Evolutionary conservation across 2,113 vertebrate species (phyloP), one percentile per base, ranked within the genome.

Genomic region (Ibidorhyncha struthersii): DNA sequence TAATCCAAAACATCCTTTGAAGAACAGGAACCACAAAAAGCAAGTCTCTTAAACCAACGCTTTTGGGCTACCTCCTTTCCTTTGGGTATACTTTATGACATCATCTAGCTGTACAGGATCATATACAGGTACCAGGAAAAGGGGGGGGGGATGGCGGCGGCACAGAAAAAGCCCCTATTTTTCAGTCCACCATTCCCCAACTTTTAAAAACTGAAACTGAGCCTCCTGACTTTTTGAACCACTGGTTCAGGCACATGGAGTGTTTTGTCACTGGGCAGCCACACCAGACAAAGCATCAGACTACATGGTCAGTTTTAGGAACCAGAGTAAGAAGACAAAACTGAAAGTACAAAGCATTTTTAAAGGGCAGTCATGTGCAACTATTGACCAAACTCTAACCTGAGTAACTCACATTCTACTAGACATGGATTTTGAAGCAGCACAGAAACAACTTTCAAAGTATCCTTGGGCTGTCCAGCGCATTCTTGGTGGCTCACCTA

Each of bases 41-140:
- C 36, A 43, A 43, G 14, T 9, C 18, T 9, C 38, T 62, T 19
- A 67, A 43, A 20, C 16, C 17, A 38, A 13, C 0, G 5, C 26
- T 77, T 58, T 8, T 59, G 26, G 26, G 38, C 58, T 45, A 36
- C 8, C 49, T 36, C 43, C 56, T 53, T 14, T 52, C 43, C 62
- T 85, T 26, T 2, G 3, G 12, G 27, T 5, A 5, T 8, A 22
- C 12, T 18, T 43, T 18, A 34, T 4, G 32, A 10, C 2, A 26
- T 4, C 47, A 67, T 3, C 11, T 4, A 29, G 38, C 38, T 53
- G 23, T 3, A 22, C 0, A 18, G 34, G 12, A n/a, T 18, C 70
- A 27, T 4, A 22, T 1, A 14, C 8, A 9, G 15, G 18, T 4
- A 34, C 6, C 30, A 62, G 14, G 15, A 19, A 36, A 18, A 65